Base-by-base conservation (phyloP, 2,113 vertebrate genomes). In the Isichthys henryi region DNA sequence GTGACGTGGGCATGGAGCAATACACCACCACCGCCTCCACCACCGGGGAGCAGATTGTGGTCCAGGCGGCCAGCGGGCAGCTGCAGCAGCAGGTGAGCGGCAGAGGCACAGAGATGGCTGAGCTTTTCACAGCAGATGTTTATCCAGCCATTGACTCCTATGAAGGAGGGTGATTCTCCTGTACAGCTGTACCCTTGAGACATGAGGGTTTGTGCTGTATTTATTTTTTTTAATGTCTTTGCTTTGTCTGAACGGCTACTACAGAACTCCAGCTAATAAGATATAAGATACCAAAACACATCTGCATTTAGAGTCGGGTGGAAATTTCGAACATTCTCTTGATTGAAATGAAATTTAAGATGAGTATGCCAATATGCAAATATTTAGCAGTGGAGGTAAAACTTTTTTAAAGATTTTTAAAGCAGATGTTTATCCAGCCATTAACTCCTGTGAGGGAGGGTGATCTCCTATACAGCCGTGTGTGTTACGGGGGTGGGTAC, bases 11-110 rank as follows among this genome's bases (percentile, higher is more conserved):
- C 11, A 99, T 99, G 98, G 98, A 99, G 95, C 98, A 99, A 94
- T 99, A 99, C 92, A 96, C 98, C 3, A 93, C 98, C 89, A 98
- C 96, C 91, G 98, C 97, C 90, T 98, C 95, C 89, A 97, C 95
- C 31, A 97, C 96, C 19, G 97, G 98, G 0, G 98, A 99, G 94
- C 98, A 99, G 94, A 99, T 99, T 21, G 97, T 99, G 58, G 98
- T 99, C 88, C 98, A 99, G 94, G 95, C 96, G 13, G 35, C 95
- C 11, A 96, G 98, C 83, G 98, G 98, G 58, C 98, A 99, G 93
- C 97, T 99, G 92, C 98, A 99, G 91, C 97, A 98, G 93, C 98
- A 99, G 98, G 98, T 99, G 94, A 80, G 95, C 80, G 8, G 13
- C 66, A 31, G 15, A 39, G 11, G 31, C 39, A 84, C 21, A 62